Base-by-base conservation (phyloP, 2,888 invertebrate genomes). In the Heteromurus nitidus region DNA sequence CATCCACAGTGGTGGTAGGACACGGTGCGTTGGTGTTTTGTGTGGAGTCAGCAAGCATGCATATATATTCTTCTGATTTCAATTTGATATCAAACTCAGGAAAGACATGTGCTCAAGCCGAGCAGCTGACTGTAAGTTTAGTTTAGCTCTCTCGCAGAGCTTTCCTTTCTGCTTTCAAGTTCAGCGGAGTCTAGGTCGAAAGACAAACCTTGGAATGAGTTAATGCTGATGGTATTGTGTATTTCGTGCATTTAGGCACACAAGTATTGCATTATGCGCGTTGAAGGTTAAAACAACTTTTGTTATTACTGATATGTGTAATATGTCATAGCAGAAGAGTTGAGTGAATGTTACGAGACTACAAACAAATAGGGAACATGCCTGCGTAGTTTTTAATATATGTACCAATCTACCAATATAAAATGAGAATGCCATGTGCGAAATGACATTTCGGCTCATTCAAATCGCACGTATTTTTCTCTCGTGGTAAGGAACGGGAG, bases 31-130 rank as follows among this genome's bases (percentile, higher is more conserved):
- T 55, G 42, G 20, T 5, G 22, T 18, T 9, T 36, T 20, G 36
- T 36, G 36, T 36, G 20, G 11, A n/a, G n/a, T 47, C n/a, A 47
- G n/a, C 11, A 13, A 22, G 24, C 53, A 53, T 26, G 20, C 2
- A 50, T 18, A 9, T 62, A 28, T 31, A 62, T 72, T 73, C 50
- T 68, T 47, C n/a, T 73, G 72, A 73, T 73, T 80, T 73, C 73
- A 62, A 60, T 74, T 80, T 80, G 67, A 73, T 80, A 73, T 73
- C 68, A 73, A 65, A 65, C 62, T 18, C 18, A 30, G 28, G 65
- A 60, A 60, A 72, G 80, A 80, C 80, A 80, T 73, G 80, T 80
- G 80, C 73, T 22, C 80, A 62, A 62, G 60, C 65, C 31, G 44
- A 16, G 58, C 77, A 73, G 73, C 80, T 80, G 80, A 73, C 73